Percentiles rank a stretch among this genome's conserved stretches.
phyloP scores from a whole-genome alignment of 1,140 invertebrate species.

The Cotesia glomerata region DNA sequence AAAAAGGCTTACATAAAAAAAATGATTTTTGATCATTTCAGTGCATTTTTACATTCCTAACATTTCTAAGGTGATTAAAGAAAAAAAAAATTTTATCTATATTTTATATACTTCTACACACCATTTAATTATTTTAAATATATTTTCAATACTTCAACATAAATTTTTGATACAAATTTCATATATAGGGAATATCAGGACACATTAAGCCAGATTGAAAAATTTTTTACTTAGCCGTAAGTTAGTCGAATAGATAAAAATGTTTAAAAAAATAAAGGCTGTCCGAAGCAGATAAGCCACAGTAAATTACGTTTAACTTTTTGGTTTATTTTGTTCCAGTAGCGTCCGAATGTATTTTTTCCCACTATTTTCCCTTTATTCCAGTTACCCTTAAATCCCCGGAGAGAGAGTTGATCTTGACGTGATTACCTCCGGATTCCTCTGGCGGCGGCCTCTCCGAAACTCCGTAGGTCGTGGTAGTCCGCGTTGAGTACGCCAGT shows the following conservation, averaged over 20 bases:
- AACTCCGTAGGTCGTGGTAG: constrained; percentile 81
- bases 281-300: constrained; percentile 2
- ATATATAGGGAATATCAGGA: no score
- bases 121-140: no score
- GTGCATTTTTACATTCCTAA: no score
- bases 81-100: no score
- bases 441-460: constrained; percentile 67
- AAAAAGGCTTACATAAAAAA: no score
- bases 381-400: background rate
- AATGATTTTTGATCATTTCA: no score
- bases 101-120: no score
- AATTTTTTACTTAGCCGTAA: background rate
- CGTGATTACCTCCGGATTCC: constrained; percentile 68
- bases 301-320: constrained; percentile 14
- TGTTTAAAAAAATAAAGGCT: background rate
- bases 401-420: constrained; percentile 4
- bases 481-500: constrained; percentile 79
- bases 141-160: no score
- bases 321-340: no score
- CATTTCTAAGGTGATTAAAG: no score
- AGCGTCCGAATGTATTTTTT: background rate
- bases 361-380: background rate
- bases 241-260: background rate
- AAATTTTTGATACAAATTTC: no score
- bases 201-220: background rate